Evolutionary conservation across 2,888 invertebrate species (phyloP).

Genomic region (Molanna angustata): DNA sequence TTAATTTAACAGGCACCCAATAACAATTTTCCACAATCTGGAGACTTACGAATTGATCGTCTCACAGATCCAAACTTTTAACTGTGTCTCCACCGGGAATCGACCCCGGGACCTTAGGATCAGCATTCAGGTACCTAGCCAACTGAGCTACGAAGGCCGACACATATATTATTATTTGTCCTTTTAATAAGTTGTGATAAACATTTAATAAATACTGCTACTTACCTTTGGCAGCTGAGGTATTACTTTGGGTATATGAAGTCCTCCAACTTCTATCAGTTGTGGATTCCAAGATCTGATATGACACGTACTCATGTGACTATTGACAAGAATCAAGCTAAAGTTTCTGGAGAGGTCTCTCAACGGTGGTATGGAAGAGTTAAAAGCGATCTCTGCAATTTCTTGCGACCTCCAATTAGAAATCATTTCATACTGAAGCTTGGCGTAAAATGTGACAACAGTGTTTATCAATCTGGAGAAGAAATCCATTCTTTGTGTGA

Average conservation of each 20-base stretch:
- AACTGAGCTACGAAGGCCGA: too few relatives aligned
- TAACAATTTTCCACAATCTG: too few relatives aligned
- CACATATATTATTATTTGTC: too few relatives aligned
- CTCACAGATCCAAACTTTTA: too few relatives aligned
- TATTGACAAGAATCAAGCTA: slow-evolving; percentile 55
- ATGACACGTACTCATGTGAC: slow-evolving; percentile 56
- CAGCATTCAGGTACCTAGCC: too few relatives aligned
- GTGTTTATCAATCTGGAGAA: slow-evolving; percentile 52
- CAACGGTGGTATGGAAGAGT: slow-evolving; percentile 47
- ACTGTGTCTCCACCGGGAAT: too few relatives aligned
- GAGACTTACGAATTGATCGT: too few relatives aligned
- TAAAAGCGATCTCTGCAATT: slow-evolving; percentile 53
- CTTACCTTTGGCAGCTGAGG: slow-evolving; percentile 51
- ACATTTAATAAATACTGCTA: too few relatives aligned
- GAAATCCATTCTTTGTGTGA: slow-evolving; percentile 50
- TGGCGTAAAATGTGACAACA: slow-evolving; percentile 44
- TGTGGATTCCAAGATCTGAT: slow-evolving; percentile 55
- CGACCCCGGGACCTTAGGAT: too few relatives aligned
- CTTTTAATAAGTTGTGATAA: too few relatives aligned
- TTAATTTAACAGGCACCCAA: too few relatives aligned
- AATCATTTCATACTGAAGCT: slow-evolving; percentile 45
- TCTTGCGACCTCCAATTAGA: slow-evolving; percentile 49
- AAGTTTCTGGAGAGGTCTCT: slow-evolving; percentile 49
- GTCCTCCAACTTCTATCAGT: slow-evolving; percentile 56
- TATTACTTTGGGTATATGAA: slow-evolving; percentile 44